Base-by-base conservation (phyloP, 2,888 invertebrate species). In the Carpatolechia fugitivella region DNA sequence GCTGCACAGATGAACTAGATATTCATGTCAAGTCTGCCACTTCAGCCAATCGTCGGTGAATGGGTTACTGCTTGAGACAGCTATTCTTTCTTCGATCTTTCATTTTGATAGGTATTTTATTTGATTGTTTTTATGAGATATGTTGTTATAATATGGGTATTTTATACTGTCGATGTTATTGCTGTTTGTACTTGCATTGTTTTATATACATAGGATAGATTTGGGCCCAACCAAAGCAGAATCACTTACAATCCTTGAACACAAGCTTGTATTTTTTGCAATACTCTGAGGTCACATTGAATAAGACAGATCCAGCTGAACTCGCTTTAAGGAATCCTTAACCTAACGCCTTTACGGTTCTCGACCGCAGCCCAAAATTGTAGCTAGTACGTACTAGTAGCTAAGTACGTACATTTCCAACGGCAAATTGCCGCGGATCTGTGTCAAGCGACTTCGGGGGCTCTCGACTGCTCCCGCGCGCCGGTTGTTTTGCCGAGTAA, bases 371-470 rank as follows among this genome's bases (percentile, higher is more conserved):
- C 24, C 44, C 44, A 20, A 29, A 44, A 44, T 29, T 44, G 13
- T 44, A 44, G 29, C 29, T 13, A 3, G 35, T 35, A 35, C n/a
- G n/a, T 38, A 16, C 38, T 16, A 38, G 20, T 18, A 44, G 40
- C 40, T 16, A 40, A 13, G 29, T 20, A n/a, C n/a, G 29, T 41
- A 44, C 44, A 44, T 44, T 44, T 50, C 14, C 50, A 50, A 18
- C 31, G 31, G 16, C 18, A 52, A 52, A 41, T 52, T 52, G 40
- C 36, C 29, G 31, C 16, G 57, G 69, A 78, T 78, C 74, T 76
- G 73, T 76, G 78, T 78, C 78, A 76, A 75, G 74, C 69, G 71
- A 72, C 69, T 72, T 71, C 62, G 66, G 64, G 65, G 64, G 56
- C 66, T 41, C 68, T 68, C 63, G 62, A 67, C 63, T 57, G 7